These are phyloP conservation scores for Chironomus riparius DNA, from an alignment of 2,888 invertebrate species.

Conservation along the genomic window DNA sequence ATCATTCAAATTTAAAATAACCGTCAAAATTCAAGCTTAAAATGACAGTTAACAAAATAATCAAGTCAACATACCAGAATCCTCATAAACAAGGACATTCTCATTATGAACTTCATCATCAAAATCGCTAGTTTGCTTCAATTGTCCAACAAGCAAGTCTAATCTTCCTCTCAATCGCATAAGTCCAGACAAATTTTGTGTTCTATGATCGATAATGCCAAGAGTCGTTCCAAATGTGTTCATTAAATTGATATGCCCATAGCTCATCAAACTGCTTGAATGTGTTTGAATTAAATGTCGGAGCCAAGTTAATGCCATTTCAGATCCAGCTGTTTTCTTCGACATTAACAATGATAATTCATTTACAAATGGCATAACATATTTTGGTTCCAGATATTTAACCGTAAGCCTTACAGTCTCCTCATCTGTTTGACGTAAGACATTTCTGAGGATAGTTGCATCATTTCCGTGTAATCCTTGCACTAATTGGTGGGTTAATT, in stretches of 20 bases:
- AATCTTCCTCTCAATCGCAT: constrained; percentile 39
- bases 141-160: constrained; percentile 39
- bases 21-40: no score
- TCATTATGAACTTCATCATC: constrained; percentile 36
- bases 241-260: constrained; percentile 37
- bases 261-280: constrained; percentile 40
- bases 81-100: constrained; percentile 37
- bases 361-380: constrained; percentile 60
- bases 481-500: constrained; percentile 68
- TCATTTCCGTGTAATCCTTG: constrained; percentile 85
- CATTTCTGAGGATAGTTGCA: constrained; percentile 58
- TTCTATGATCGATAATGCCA: constrained; percentile 40
- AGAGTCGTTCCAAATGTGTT: constrained; percentile 39
- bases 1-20: no score
- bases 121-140: constrained; percentile 36
- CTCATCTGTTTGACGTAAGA: constrained; percentile 58
- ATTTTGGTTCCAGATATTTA: constrained; percentile 63
- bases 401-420: constrained; percentile 65
- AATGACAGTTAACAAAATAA: not conserved
- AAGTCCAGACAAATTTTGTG: constrained; percentile 37
- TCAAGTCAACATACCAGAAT: constrained; percentile 30
- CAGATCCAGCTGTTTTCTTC: constrained; percentile 51
- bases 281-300: constrained; percentile 37
- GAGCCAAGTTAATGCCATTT: constrained; percentile 37
- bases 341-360: constrained; percentile 61